Conservation (phyloP, 2,113 vertebrate species). For the Ranitomeya imitator region DNA sequence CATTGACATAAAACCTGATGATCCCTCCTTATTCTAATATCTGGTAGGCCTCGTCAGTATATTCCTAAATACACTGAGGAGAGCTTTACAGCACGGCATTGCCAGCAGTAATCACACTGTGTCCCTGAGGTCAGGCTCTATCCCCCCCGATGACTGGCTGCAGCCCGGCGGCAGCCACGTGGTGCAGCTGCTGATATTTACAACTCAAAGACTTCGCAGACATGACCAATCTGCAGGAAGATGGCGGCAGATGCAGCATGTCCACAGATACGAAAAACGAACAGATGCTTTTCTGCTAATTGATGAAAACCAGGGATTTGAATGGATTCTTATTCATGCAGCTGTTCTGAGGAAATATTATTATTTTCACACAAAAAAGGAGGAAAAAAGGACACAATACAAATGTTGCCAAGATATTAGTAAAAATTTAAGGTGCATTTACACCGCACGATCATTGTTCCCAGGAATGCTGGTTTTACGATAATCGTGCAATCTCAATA, state of each 20-base stretch:
- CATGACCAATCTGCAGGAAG: background rate
- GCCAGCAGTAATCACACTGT: background rate
- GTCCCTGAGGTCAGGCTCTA: background rate
- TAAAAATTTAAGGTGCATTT: background rate
- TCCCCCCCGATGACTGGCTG: background rate
- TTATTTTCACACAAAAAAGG: background rate
- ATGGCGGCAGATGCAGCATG: background rate
- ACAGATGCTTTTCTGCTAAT: background rate
- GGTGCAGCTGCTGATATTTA: background rate
- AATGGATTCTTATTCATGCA: background rate
- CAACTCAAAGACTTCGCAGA: background rate
- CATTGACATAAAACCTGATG: too few relatives aligned
- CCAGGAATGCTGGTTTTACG: too few relatives aligned
- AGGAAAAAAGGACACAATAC: background rate
- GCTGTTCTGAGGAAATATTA: background rate
- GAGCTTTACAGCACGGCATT: too few relatives aligned
- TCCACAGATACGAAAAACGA: conserved; percentile 13
- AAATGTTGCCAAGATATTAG: background rate
- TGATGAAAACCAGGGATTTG: conserved; percentile 4
- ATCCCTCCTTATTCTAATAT: too few relatives aligned
- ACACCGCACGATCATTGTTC: too few relatives aligned
- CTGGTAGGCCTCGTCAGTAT: too few relatives aligned
- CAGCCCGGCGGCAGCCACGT: background rate
- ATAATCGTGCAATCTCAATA: too few relatives aligned
- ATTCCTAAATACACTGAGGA: too few relatives aligned